Evolutionary conservation across 2,888 invertebrate species (phyloP).

Genomic region (Encarsia formosa): DNA sequence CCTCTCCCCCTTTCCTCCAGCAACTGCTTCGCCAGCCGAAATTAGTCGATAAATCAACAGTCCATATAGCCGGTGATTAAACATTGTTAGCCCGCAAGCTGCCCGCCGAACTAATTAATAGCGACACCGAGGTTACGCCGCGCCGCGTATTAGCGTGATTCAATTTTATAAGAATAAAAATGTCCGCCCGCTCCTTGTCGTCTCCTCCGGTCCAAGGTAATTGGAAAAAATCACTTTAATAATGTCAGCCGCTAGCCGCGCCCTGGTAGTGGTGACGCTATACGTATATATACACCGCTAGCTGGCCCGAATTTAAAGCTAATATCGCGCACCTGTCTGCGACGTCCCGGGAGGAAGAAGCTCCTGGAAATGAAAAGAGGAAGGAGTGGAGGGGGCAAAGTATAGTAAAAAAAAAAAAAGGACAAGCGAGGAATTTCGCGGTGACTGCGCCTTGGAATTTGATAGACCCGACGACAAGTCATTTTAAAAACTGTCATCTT

Average conservation of each 20-base stretch:
- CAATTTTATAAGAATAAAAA: too few species aligned
- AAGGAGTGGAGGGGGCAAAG: background rate
- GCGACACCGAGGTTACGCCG: too few species aligned
- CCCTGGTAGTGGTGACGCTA: too few species aligned
- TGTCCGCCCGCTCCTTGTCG: constrained; percentile 1
- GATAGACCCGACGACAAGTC: constrained; percentile 24
- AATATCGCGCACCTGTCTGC: constrained; percentile 11
- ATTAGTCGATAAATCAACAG: too few species aligned
- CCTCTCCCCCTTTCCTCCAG: too few species aligned
- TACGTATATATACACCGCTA: background rate
- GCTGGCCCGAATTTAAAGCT: constrained; percentile 17
- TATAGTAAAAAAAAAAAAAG: background rate
- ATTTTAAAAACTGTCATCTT: constrained; percentile 27
- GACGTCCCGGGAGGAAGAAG: background rate
- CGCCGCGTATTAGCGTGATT: too few species aligned
- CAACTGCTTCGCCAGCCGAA: too few species aligned
- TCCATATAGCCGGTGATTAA: too few species aligned
- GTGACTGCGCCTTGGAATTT: constrained; percentile 22
- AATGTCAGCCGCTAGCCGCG: background rate
- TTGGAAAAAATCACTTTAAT: constrained; percentile 17
- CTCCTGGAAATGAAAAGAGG: background rate
- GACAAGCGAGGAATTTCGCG: constrained; percentile 15
- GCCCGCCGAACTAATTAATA: too few species aligned
- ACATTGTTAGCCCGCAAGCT: too few species aligned
- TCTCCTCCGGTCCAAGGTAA: constrained; percentile 4